Conservation (phyloP, 1,140 invertebrate species). For the Ooceraea biroi region DNA sequence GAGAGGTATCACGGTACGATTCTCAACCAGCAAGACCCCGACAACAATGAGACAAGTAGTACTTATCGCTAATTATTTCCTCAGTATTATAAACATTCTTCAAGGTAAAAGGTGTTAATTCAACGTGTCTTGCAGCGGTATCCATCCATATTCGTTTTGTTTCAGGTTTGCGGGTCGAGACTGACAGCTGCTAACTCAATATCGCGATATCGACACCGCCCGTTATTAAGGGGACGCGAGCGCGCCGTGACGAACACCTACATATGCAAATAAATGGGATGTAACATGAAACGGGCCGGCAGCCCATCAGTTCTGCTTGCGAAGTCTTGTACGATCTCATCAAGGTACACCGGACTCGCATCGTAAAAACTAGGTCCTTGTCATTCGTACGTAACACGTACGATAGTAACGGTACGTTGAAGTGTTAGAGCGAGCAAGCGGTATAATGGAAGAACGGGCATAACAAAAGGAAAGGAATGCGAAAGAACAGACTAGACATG, state of each 20-base stretch:
- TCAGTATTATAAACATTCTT: not conserved
- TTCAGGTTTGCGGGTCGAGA: slow-evolving; percentile 5
- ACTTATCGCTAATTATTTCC: not conserved
- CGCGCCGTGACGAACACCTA: slow-evolving; percentile 34
- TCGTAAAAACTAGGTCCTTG: slow-evolving; percentile 17
- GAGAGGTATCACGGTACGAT: not conserved
- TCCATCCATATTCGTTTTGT: not conserved
- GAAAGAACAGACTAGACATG: not conserved
- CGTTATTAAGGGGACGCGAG: not conserved
- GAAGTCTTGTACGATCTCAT: slow-evolving; percentile 5
- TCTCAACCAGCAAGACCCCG: slow-evolving; percentile 24
- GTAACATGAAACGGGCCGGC: not conserved
- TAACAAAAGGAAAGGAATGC: not conserved
- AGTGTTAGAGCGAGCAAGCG: not conserved
- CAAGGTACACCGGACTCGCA: not conserved
- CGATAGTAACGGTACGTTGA: not conserved
- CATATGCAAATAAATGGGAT: slow-evolving; percentile 29
- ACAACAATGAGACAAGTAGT: not conserved
- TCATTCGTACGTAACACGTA: slow-evolving; percentile 34
- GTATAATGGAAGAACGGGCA: not conserved
- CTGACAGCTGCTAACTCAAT: not conserved
- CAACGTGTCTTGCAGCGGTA: not conserved
- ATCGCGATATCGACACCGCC: slow-evolving; percentile 23
- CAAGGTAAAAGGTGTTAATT: not conserved
- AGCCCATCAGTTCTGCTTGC: slow-evolving; percentile 14